Percentiles rank a stretch among this genome's conserved stretches.
Conservation (phyloP, 2,113 vertebrate species). For the Recurvirostra avosetta region DNA sequence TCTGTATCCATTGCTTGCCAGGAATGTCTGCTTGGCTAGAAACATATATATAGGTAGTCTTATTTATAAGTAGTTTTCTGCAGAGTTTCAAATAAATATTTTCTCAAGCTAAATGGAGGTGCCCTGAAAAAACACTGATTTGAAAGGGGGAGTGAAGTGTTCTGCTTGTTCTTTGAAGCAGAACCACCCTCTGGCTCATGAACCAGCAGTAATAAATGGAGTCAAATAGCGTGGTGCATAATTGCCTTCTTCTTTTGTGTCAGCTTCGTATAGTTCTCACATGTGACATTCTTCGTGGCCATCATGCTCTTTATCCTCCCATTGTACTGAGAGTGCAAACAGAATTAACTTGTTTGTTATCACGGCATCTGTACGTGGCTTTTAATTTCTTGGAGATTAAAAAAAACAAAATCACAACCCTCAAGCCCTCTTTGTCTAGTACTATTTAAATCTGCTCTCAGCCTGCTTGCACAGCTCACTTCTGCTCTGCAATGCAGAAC, state of each 20-base stretch:
- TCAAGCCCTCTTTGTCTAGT: neutral
- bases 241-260: conserved; percentile 37
- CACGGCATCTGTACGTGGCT: neutral
- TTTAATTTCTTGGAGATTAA: conserved; percentile 6
- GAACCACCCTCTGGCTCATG: neutral
- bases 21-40: neutral
- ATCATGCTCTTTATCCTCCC: neutral
- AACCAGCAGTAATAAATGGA: neutral
- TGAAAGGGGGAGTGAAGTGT: neutral
- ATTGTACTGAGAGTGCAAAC: neutral
- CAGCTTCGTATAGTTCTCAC: neutral
- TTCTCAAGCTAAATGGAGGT: neutral
- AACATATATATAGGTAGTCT: neutral
- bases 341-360: conserved; percentile 38
- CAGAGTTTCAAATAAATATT: neutral
- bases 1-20: neutral
- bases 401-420: neutral
- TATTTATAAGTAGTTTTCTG: neutral
- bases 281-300: conserved; percentile 33
- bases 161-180: conserved; percentile 30
- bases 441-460: conserved; percentile 15
- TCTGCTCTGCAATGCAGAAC: neutral
- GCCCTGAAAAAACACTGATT: neutral
- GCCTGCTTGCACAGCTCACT: neutral
- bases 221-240: neutral